Evolutionary conservation across 2,113 vertebrate species (phyloP).

Genomic region (Hipposideros armiger): DNA sequence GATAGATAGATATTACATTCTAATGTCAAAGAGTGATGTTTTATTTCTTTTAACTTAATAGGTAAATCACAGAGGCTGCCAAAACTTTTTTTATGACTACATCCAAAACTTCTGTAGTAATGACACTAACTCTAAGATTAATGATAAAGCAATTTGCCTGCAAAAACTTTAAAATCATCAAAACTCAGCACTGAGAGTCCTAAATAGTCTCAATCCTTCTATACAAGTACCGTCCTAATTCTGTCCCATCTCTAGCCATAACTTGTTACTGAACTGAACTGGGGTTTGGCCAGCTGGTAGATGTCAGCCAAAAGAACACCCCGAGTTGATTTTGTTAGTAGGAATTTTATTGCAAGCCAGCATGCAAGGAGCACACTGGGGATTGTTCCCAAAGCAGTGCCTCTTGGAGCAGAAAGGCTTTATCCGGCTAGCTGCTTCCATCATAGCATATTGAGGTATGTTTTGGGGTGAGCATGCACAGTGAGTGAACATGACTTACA

Average conservation of each 20-base stretch:
- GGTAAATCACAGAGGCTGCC: neutral
- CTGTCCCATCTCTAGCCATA: neutral
- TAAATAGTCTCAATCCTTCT: neutral
- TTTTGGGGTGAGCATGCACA: neutral
- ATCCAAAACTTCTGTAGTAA: neutral
- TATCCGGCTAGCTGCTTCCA: neutral
- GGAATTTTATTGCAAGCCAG: neutral
- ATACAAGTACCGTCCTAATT: neutral
- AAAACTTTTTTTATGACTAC: neutral
- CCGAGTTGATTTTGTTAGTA: neutral
- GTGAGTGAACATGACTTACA: neutral
- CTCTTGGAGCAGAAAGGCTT: neutral
- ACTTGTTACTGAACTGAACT: neutral
- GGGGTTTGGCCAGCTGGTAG: neutral
- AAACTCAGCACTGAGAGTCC: neutral
- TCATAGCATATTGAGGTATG: neutral
- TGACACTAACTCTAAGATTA: neutral
- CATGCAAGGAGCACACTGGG: neutral
- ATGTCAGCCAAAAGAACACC: neutral
- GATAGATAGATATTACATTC: neutral
- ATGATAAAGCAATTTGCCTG: neutral
- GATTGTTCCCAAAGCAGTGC: neutral
- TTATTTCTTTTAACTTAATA: neutral
- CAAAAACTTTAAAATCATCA: conserved; percentile 27
- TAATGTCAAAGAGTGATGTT: neutral